These are phyloP conservation scores for Porites lobata DNA, from an alignment of 92 coral and sea anemone species.

Conservation along the genomic window DNA sequence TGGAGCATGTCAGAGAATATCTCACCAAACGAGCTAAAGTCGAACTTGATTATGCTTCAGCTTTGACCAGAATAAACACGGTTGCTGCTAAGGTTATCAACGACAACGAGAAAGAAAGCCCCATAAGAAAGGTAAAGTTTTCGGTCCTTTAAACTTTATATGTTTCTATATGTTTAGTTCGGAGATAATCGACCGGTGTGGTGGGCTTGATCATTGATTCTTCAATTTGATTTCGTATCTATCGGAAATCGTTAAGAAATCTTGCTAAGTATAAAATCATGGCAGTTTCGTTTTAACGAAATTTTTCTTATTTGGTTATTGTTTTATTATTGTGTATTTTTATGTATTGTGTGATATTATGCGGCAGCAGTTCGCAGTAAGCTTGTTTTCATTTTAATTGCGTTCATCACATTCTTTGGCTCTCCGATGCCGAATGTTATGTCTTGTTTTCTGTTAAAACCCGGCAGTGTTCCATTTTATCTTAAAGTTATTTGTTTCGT, in stretches of 20 bases:
- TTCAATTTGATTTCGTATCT: neutral
- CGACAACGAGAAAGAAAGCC: conserved; percentile 82
- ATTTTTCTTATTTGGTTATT: neutral
- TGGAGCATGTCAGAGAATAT: conserved; percentile 89
- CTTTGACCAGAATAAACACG: conserved; percentile 81
- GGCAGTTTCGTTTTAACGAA: neutral
- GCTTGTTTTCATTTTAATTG: neutral
- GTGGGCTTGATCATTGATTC: neutral
- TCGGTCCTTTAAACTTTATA: neutral
- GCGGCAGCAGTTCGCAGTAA: no score
- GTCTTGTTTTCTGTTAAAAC: neutral
- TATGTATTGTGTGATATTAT: neutral
- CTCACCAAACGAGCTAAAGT: conserved; percentile 77
- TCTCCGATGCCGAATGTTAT: neutral
- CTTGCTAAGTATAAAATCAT: neutral
- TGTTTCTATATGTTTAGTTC: neutral
- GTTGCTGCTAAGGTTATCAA: conserved; percentile 66
- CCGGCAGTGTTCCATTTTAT: no score
- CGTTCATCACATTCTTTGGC: neutral
- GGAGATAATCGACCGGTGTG: neutral
- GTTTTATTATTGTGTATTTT: neutral
- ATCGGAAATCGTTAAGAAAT: neutral
- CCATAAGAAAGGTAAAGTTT: conserved; percentile 81
- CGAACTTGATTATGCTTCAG: conserved; percentile 84
- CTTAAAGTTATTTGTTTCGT: no score